Percentiles rank a stretch among this genome's conserved stretches.
Conservation (phyloP, 2,113 vertebrate genomes). For the Cyprinodon tularosa region DNA sequence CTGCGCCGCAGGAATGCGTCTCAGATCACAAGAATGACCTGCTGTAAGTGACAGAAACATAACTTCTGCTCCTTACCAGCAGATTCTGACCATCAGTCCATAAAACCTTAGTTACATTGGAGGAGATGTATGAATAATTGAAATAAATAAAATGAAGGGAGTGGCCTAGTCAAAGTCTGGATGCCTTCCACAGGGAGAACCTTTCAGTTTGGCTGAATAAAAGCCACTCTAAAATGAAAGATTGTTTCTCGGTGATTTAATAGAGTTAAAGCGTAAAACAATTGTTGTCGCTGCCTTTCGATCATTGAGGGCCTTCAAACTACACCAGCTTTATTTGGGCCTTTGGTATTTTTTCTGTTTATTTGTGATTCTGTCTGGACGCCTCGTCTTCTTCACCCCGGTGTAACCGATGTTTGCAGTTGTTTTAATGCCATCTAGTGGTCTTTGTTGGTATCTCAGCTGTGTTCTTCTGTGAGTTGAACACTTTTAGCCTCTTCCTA, state of each 20-base stretch:
- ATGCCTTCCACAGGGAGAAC: no score
- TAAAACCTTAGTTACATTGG: no score
- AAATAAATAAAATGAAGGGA: no score
- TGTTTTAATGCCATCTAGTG: neutral
- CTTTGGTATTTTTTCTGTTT: neutral
- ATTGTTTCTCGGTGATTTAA: neutral
- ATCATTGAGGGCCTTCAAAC: neutral
- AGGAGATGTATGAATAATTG: no score
- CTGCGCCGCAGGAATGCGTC: no score
- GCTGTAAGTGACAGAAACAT: no score
- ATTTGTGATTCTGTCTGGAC: neutral
- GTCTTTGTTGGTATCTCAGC: neutral
- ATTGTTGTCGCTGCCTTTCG: neutral
- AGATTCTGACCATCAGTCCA: no score
- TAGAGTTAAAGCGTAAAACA: neutral
- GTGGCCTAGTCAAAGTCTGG: no score
- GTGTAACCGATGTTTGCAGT: neutral
- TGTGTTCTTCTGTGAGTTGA: neutral
- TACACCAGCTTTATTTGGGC: neutral
- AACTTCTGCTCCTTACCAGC: no score
- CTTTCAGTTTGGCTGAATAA: no score
- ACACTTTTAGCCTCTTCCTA: neutral
- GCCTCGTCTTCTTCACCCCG: neutral
- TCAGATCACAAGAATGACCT: no score
- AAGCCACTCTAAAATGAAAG: no score